phyloP scores from a whole-genome alignment of 2,113 vertebrate genomes.

The Cinclus cinclus region DNA sequence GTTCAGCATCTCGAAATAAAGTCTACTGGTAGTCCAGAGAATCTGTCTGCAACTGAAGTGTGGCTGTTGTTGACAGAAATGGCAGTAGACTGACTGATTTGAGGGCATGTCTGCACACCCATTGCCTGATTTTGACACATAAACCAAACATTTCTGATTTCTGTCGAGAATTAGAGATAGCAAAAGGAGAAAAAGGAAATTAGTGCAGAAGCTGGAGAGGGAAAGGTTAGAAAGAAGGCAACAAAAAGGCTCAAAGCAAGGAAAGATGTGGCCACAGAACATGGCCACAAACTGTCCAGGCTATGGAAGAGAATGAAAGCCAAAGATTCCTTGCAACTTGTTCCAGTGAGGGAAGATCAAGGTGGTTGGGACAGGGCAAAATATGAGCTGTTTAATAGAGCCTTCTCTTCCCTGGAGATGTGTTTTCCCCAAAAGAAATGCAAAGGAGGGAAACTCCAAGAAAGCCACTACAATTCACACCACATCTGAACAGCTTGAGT shows the following conservation, averaged over 20 bases:
- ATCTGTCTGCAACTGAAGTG: not conserved
- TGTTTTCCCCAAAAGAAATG: not conserved
- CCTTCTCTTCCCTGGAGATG: not conserved
- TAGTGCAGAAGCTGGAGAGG: not conserved
- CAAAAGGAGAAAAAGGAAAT: not conserved
- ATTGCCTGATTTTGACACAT: not conserved
- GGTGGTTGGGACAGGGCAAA: not conserved
- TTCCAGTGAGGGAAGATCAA: not conserved
- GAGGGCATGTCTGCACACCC: not conserved
- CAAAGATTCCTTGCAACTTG: not conserved
- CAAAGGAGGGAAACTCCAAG: not conserved
- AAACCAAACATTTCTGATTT: not conserved
- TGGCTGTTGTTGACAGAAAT: not conserved
- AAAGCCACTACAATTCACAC: not conserved
- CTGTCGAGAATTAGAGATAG: not conserved
- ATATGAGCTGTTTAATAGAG: not conserved
- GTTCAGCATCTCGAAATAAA: not conserved
- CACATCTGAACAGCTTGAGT: not conserved
- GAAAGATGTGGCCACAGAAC: not conserved
- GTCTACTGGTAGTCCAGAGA: not conserved
- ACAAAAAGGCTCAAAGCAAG: not conserved
- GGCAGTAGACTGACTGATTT: not conserved
- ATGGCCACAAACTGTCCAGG: fast-evolving
- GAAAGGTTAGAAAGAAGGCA: not conserved
- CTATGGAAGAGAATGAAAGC: not conserved